phyloP scores from a whole-genome alignment of 2,113 vertebrate species.

The Sitta europaea region DNA sequence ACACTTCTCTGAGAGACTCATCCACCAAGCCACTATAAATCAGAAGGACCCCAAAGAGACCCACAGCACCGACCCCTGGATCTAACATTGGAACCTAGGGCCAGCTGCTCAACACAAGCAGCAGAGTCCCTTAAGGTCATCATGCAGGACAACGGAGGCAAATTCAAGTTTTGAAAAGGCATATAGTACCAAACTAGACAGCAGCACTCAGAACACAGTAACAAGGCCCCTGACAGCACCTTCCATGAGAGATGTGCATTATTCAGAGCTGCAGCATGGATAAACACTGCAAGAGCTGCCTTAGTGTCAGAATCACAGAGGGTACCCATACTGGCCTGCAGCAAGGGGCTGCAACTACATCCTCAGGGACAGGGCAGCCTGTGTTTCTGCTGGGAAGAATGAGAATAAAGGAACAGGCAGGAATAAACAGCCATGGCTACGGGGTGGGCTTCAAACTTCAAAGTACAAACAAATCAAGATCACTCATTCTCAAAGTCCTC shows the following conservation, averaged over 20 bases:
- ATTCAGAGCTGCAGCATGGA: no score
- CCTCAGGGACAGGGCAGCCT: not conserved
- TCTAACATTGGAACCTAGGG: not conserved
- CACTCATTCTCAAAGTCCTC: not conserved
- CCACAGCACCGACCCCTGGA: not conserved
- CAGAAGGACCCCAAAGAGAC: not conserved
- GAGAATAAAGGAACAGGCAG: not conserved
- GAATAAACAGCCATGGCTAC: not conserved
- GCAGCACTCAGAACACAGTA: not conserved
- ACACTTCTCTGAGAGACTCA: not conserved
- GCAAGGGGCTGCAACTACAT: not conserved
- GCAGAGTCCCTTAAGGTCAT: not conserved
- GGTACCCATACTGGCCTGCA: accelerated
- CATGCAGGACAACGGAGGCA: accelerated
- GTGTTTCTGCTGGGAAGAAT: not conserved
- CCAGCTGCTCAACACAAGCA: not conserved
- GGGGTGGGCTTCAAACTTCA: not conserved
- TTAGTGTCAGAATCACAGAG: not conserved
- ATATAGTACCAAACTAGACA: not conserved
- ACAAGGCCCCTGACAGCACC: not conserved
- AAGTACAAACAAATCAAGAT: not conserved
- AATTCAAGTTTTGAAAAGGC: not conserved
- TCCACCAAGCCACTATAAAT: not conserved
- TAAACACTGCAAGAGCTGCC: not conserved
- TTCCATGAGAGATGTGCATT: not conserved